phyloP scores from a whole-genome alignment of 2,113 vertebrate genomes.

The Acrocephalus kingi region DNA sequence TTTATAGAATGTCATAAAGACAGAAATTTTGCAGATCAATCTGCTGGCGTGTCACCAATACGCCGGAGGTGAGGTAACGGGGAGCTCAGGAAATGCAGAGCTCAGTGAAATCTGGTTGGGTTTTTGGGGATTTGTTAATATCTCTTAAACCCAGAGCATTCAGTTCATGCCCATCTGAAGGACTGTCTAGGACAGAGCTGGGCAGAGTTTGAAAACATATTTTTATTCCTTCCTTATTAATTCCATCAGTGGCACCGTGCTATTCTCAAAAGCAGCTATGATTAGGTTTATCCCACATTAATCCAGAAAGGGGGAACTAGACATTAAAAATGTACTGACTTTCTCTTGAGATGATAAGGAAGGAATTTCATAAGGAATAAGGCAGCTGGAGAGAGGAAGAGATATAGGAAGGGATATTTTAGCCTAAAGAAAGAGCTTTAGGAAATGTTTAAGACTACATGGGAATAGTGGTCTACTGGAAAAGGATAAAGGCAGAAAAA shows the following conservation, averaged over 20 bases:
- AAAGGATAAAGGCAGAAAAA: not conserved
- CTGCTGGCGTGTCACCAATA: not conserved
- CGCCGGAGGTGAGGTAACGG: not conserved
- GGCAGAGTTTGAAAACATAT: not conserved
- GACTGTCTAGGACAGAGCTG: not conserved
- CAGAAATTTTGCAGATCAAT: slow-evolving; percentile 10
- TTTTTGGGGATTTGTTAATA: not conserved
- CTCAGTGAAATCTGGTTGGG: not conserved
- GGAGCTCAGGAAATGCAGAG: not conserved
- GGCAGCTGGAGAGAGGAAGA: not conserved
- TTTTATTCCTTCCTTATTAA: not conserved
- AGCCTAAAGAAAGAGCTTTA: not conserved
- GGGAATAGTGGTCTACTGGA: not conserved
- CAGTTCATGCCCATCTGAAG: not conserved
- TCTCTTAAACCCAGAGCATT: not conserved
- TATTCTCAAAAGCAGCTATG: not conserved
- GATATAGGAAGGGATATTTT: not conserved
- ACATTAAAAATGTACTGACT: not conserved
- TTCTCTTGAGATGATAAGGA: not conserved
- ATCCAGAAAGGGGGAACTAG: not conserved
- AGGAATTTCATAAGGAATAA: not conserved
- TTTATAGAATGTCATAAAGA: slow-evolving; percentile 24
- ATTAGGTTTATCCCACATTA: not conserved
- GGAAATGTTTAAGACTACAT: not conserved
- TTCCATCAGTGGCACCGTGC: not conserved